A percentile compares a stretch with the other conserved stretches of the same genome.
These are phyloP conservation scores for Cephus cinctus DNA, from an alignment of 1,140 invertebrate genomes.

Conservation along the genomic window DNA sequence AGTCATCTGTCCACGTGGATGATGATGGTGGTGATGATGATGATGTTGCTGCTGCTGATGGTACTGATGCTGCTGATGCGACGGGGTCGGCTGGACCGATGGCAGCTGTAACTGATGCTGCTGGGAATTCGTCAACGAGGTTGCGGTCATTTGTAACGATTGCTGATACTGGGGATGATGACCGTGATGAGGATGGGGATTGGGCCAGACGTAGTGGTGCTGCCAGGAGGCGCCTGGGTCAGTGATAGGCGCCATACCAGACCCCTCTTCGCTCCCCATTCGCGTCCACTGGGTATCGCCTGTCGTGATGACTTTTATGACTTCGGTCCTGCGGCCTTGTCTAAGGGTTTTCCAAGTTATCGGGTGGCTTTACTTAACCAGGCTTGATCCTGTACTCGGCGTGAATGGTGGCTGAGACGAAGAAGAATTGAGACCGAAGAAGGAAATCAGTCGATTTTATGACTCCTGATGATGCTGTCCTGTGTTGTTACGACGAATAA, in stretches of 20 bases:
- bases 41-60: constrained; percentile 34
- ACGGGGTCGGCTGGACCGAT: no score
- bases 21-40: constrained; percentile 32
- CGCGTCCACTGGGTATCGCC: constrained; percentile 6
- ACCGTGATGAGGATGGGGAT: constrained; percentile 24
- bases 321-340: no score
- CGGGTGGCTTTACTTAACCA: no score
- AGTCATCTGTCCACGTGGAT: constrained; percentile 26
- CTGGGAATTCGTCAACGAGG: constrained; percentile 24
- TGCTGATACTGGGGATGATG: constrained; percentile 10
- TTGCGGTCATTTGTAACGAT: constrained; percentile 15
- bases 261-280: constrained; percentile 37
- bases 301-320: neutral
- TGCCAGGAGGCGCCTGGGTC: constrained; percentile 42
- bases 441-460: no score
- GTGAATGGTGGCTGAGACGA: no score
- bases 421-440: no score
- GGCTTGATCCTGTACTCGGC: no score
- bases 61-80: constrained; percentile 2
- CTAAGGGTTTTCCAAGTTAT: no score
- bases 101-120: constrained; percentile 42
- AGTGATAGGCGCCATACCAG: constrained; percentile 1
- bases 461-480: no score
- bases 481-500: no score
- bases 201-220: constrained; percentile 41